Percentiles rank a stretch among this genome's conserved stretches.
These are phyloP conservation scores for Synodontis membranacea DNA, from an alignment of 2,113 vertebrate species.

Conservation along the genomic window DNA sequence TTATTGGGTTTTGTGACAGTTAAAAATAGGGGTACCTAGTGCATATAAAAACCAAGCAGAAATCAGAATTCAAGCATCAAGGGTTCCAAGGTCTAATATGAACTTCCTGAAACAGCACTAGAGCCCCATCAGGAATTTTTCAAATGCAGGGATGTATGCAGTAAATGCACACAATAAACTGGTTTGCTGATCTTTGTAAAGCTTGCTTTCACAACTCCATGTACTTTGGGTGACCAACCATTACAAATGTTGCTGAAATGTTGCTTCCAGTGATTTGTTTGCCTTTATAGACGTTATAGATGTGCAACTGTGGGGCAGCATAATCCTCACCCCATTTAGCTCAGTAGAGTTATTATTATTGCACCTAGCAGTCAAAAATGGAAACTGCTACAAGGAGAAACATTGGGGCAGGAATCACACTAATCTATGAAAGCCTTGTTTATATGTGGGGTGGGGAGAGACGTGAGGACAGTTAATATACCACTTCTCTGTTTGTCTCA, in stretches of 20 bases:
- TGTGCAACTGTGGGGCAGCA: background rate
- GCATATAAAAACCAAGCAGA: background rate
- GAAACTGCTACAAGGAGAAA: background rate
- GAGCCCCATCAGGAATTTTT: background rate
- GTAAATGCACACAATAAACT: background rate
- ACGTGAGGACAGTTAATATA: background rate
- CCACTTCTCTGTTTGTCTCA: background rate
- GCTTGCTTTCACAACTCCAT: background rate
- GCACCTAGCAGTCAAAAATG: background rate
- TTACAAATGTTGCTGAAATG: background rate
- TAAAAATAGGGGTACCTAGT: background rate
- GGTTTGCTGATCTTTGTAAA: background rate
- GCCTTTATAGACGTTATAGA: background rate
- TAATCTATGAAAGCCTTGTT: background rate
- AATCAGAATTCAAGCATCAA: background rate
- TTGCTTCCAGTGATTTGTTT: background rate
- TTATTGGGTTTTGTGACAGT: background rate
- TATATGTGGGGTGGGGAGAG: background rate
- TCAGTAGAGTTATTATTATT: background rate
- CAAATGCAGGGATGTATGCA: background rate
- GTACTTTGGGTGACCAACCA: background rate
- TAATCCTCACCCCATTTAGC: background rate
- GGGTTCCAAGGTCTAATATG: background rate
- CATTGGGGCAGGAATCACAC: background rate
- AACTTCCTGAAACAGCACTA: background rate